Conservation (phyloP, 2,797 vertebrate species). For the Fundulus diaphanus region DNA sequence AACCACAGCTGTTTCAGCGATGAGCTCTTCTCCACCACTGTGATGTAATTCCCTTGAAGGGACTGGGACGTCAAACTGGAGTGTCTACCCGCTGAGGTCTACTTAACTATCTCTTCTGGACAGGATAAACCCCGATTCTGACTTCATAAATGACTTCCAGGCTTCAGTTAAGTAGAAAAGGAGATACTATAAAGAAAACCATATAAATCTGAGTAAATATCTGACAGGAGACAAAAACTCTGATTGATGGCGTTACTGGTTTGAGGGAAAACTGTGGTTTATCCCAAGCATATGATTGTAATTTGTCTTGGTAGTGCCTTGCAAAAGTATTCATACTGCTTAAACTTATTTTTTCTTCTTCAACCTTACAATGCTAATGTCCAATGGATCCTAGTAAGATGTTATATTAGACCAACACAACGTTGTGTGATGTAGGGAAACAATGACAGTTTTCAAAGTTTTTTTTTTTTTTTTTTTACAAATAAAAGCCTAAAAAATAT, state of each 20-base stretch:
- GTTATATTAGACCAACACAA: not conserved
- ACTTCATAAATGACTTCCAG: conserved; percentile 63
- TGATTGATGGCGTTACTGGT: conserved; percentile 43
- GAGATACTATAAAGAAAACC: not conserved
- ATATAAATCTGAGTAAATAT: conserved; percentile 46
- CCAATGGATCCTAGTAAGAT: not conserved
- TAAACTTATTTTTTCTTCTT: not conserved
- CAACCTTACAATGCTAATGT: not conserved
- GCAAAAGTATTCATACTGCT: not conserved
- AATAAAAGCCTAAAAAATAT: not conserved
- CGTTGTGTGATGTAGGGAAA: not conserved
- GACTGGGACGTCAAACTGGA: conserved; percentile 48
- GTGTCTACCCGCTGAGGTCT: conserved; percentile 36
- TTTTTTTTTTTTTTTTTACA: not conserved
- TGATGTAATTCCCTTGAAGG: conserved; percentile 66
- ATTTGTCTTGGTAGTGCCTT: conserved; percentile 5
- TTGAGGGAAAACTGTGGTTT: conserved; percentile 1
- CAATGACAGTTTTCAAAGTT: not conserved
- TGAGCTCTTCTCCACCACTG: conserved; percentile 42
- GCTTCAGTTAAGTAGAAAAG: conserved; percentile 29
- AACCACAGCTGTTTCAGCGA: conserved; percentile 39
- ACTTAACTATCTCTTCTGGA: conserved; percentile 48
- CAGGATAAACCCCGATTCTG: conserved; percentile 42
- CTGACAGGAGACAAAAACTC: conserved; percentile 38
- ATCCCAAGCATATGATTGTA: conserved; percentile 10